phyloP scores from a whole-genome alignment of 2,113 vertebrate species.

The Ctenodactylus gundi region DNA sequence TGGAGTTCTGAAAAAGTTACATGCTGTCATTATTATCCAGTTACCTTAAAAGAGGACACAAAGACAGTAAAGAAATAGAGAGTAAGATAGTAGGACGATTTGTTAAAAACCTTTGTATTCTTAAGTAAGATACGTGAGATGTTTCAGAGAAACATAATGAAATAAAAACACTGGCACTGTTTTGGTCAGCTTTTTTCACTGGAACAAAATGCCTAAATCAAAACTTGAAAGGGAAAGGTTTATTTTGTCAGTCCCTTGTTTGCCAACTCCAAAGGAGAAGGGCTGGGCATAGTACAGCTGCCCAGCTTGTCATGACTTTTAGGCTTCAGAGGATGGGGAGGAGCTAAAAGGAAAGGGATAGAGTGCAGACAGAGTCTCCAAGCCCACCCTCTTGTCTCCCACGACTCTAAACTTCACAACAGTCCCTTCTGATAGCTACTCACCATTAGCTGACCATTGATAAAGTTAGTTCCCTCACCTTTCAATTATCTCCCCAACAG shows the following conservation, averaged over 20 bases:
- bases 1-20: constrained; percentile 88
- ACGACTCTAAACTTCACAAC: too few relatives aligned
- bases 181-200: background rate
- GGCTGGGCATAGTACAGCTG: background rate
- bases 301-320: too few relatives aligned
- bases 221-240: background rate
- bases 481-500: background rate
- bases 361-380: background rate
- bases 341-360: background rate
- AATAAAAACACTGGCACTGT: background rate
- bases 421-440: background rate
- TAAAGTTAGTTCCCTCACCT: background rate
- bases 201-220: too few relatives aligned
- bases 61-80: background rate
- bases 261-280: background rate
- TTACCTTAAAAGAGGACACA: background rate
- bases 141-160: background rate
- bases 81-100: background rate
- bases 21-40: background rate
- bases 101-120: background rate
- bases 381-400: rapidly evolving
- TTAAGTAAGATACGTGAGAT: background rate
- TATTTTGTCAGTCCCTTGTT: background rate
- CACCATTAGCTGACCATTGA: background rate
- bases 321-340: background rate